Evolutionary conservation across 1,140 invertebrate species (phyloP).

Genomic region (Harlomillsia oculata): DNA sequence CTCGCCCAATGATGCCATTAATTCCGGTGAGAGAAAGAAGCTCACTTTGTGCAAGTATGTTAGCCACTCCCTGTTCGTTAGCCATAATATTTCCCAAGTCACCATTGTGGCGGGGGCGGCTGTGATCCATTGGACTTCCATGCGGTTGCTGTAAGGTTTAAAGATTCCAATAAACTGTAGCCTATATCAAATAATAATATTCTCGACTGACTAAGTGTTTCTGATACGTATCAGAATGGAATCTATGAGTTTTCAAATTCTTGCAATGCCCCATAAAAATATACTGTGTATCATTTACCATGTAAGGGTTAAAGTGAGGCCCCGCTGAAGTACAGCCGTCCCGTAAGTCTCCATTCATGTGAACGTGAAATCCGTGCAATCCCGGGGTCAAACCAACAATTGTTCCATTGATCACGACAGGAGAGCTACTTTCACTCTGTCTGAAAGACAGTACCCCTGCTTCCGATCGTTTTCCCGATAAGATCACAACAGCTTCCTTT

Average conservation of each 20-base stretch:
- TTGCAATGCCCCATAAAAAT: too few relatives aligned
- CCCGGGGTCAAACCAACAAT: background rate
- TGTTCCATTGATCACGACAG: background rate
- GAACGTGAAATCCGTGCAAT: constrained; percentile 37
- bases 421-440: background rate
- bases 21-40: constrained; percentile 41
- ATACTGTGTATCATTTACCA: constrained; percentile 22
- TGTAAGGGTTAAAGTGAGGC: constrained; percentile 42
- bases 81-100: constrained; percentile 50
- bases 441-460: background rate
- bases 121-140: constrained; percentile 38
- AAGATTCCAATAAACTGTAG: too few relatives aligned
- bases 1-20: constrained; percentile 39
- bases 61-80: constrained; percentile 39
- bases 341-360: constrained; percentile 56
- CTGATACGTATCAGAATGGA: background rate
- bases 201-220: background rate
- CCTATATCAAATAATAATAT: background rate
- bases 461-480: too few relatives aligned
- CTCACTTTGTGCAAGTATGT: constrained; percentile 39
- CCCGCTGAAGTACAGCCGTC: constrained; percentile 48
- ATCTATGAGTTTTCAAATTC: too few relatives aligned
- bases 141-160: background rate
- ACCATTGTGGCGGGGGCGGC: constrained; percentile 47
- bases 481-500: too few relatives aligned